A percentile compares a stretch with the other conserved stretches of the same genome.
Conservation (phyloP, 1,140 invertebrate species). For the Habropoda laboriosa region DNA sequence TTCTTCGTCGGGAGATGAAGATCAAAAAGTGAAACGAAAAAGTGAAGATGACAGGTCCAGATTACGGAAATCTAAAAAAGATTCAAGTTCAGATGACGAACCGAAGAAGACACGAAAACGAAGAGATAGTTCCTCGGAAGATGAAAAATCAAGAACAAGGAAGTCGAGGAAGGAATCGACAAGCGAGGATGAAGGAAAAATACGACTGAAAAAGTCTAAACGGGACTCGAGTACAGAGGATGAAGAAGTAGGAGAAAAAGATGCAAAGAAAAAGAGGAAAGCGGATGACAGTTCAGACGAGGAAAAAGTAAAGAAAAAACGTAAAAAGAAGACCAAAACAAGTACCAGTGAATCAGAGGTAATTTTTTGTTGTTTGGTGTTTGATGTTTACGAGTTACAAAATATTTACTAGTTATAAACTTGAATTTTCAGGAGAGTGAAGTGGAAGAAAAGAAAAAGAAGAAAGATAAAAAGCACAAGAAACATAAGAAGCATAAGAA, state of each 20-base stretch:
- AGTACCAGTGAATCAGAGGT: constrained; percentile 81
- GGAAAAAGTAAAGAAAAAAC: constrained; percentile 86
- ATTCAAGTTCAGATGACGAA: constrained; percentile 85
- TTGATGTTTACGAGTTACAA: background rate
- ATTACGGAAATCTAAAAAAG: constrained; percentile 80
- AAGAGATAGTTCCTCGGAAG: constrained; percentile 79
- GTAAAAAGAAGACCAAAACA: constrained; percentile 86
- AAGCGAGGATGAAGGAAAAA: constrained; percentile 76
- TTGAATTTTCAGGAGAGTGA: constrained; percentile 83
- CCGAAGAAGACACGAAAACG: constrained; percentile 78
- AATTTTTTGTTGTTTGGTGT: constrained; percentile 29
- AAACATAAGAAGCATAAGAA: constrained; percentile 88
- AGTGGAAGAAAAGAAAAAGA: constrained; percentile 86
- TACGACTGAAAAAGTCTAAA: constrained; percentile 76
- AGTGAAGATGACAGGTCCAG: constrained; percentile 81
- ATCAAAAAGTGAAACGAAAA: constrained; percentile 84
- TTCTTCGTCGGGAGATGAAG: constrained; percentile 85
- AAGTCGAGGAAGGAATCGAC: constrained; percentile 82
- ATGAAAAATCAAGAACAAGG: constrained; percentile 78
- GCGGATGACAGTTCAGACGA: constrained; percentile 86
- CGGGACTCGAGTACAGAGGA: constrained; percentile 80
- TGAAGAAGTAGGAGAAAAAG: constrained; percentile 80
- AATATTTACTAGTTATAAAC: constrained; percentile 29
- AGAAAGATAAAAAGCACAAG: constrained; percentile 87
- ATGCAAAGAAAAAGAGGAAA: constrained; percentile 80